Evolutionary conservation across 2,113 vertebrate genomes (phyloP).

Genomic region (Forbesichthys papilliferus): DNA sequence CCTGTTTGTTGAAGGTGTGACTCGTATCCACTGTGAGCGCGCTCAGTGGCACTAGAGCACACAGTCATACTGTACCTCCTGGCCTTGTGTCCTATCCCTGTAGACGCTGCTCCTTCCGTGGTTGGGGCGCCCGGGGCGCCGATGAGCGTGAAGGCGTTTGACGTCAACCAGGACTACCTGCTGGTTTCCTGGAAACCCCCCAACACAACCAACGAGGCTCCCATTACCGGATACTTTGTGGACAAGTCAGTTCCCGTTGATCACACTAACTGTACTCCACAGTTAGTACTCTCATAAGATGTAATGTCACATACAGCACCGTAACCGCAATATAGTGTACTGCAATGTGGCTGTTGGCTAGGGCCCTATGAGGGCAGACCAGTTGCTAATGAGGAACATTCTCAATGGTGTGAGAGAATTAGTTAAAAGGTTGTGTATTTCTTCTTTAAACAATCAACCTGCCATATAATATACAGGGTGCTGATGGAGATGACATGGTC

Average conservation of each 20-base stretch:
- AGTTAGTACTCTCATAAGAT: slow-evolving; percentile 19
- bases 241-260: slow-evolving; percentile 80
- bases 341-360: too few relatives aligned
- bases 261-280: background rate
- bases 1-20: slow-evolving; percentile 90
- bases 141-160: slow-evolving; percentile 87
- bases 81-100: background rate
- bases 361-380: too few relatives aligned
- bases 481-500: too few relatives aligned
- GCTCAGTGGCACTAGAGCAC: too few relatives aligned
- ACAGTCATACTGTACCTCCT: background rate
- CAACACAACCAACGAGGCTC: slow-evolving; percentile 84
- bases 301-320: slow-evolving; percentile 1
- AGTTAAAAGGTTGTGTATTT: too few relatives aligned
- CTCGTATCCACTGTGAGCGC: background rate
- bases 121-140: slow-evolving; percentile 89
- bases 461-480: too few relatives aligned
- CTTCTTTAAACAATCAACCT: too few relatives aligned
- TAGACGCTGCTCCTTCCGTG: slow-evolving; percentile 84
- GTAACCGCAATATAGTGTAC: too few relatives aligned
- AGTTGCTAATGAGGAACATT: too few relatives aligned
- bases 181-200: slow-evolving; percentile 97
- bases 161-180: slow-evolving; percentile 91
- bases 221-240: slow-evolving; percentile 92
- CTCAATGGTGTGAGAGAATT: too few relatives aligned